phyloP scores from a whole-genome alignment of 2,888 invertebrate genomes.

The Archips crataeganus region DNA sequence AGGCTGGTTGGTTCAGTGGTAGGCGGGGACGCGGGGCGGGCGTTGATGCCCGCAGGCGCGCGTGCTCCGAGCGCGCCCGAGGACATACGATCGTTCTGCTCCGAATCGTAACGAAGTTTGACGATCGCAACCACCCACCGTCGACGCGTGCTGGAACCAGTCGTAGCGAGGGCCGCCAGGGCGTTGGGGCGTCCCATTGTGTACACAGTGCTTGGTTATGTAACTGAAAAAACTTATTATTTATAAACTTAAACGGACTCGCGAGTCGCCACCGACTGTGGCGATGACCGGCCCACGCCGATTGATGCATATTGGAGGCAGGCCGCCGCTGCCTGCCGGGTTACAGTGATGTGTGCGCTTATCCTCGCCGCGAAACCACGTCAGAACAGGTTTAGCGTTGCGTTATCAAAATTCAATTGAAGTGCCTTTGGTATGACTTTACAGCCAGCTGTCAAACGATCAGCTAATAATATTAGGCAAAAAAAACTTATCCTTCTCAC shows the following conservation, averaged over 20 bases:
- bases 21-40: conserved; percentile 68
- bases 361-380: conserved; percentile 72
- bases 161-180: conserved; percentile 82
- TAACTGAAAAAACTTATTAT: conserved; percentile 83
- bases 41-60: conserved; percentile 81
- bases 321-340: conserved; percentile 47
- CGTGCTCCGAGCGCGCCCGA: conserved; percentile 81
- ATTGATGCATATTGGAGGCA: conserved; percentile 35
- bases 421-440: conserved; percentile 49
- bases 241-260: conserved; percentile 71
- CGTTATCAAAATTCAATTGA: conserved; percentile 63
- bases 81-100: conserved; percentile 80
- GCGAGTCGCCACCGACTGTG: conserved; percentile 52
- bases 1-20: conserved; percentile 58
- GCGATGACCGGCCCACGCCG: conserved; percentile 48
- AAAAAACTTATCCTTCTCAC: not conserved
- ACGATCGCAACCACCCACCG: conserved; percentile 80
- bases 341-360: conserved; percentile 79
- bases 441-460: conserved; percentile 44
- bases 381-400: conserved; percentile 76
- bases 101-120: conserved; percentile 83
- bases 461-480: conserved; percentile 19
- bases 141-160: conserved; percentile 81
- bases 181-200: conserved; percentile 78
- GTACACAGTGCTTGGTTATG: conserved; percentile 78